phyloP scores from a whole-genome alignment of 2,113 vertebrate genomes.

The Diadophis punctatus region DNA sequence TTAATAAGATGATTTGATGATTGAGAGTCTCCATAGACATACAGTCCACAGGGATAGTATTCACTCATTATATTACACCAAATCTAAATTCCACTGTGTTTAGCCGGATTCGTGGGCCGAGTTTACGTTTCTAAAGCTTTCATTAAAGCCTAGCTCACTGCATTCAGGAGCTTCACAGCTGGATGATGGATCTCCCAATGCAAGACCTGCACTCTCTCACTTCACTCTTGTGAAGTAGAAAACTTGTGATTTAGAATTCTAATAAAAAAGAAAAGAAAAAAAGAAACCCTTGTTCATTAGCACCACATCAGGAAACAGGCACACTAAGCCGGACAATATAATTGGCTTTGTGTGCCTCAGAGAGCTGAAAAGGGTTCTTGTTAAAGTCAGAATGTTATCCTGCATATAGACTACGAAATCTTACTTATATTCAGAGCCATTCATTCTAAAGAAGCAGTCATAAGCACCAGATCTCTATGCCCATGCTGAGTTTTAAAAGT shows the following conservation, averaged over 20 bases:
- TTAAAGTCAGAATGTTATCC: slow-evolving; percentile 2
- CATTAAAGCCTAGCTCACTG: not conserved
- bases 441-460: not conserved
- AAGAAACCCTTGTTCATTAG: not conserved
- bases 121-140: not conserved
- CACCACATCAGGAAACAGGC: not conserved
- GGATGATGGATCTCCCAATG: not conserved
- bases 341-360: not conserved
- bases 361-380: not conserved
- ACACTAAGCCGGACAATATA: not conserved
- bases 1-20: not conserved
- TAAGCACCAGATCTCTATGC: slow-evolving; percentile 7
- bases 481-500: not conserved
- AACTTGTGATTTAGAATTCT: not conserved
- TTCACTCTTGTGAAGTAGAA: not conserved
- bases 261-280: not conserved
- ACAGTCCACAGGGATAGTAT: not conserved
- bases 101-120: not conserved
- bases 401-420: not conserved
- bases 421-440: not conserved
- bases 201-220: not conserved
- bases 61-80: not conserved
- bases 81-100: not conserved
- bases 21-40: not conserved
- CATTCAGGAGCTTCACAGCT: not conserved